These are phyloP conservation scores for Trichopoda pennipes DNA, from an alignment of 2,888 invertebrate genomes.

Conservation along the genomic window DNA sequence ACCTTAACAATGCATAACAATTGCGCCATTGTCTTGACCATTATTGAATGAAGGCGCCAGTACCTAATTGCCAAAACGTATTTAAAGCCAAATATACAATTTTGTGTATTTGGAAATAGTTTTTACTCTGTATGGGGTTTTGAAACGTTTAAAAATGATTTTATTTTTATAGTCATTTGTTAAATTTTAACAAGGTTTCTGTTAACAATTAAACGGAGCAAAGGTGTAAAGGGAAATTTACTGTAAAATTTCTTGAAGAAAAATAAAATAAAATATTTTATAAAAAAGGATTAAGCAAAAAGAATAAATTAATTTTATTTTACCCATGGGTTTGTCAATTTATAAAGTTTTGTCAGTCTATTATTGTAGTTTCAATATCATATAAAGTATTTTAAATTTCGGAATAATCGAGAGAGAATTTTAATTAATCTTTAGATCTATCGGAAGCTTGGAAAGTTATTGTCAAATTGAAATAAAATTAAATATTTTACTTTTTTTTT, in stretches of 20 bases:
- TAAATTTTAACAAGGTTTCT: background rate
- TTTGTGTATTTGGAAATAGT: background rate
- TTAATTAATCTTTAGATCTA: too few species aligned
- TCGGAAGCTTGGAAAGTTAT: too few species aligned
- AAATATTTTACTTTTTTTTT: too few species aligned
- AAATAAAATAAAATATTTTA: too few species aligned
- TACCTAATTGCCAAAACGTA: constrained; percentile 71
- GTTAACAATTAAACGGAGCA: background rate
- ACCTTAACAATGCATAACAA: constrained; percentile 62
- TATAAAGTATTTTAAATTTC: too few species aligned
- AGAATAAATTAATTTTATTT: too few species aligned
- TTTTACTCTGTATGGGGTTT: background rate
- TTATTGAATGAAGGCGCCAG: constrained; percentile 74
- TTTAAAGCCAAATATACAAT: background rate
- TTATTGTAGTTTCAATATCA: too few species aligned
- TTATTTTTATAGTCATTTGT: constrained; percentile 3
- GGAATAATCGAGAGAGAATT: too few species aligned
- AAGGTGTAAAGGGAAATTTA: constrained; percentile 2
- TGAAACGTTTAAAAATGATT: constrained; percentile 10
- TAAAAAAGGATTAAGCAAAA: too few species aligned
- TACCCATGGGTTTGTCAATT: too few species aligned
- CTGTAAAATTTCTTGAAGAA: background rate
- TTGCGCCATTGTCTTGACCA: constrained; percentile 68
- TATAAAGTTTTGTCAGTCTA: too few species aligned
- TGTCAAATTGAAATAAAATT: too few species aligned